Percentiles rank a stretch among this genome's conserved stretches.
phyloP scores from a whole-genome alignment of 2,113 vertebrate species.

The Falcunculus frontatus region DNA sequence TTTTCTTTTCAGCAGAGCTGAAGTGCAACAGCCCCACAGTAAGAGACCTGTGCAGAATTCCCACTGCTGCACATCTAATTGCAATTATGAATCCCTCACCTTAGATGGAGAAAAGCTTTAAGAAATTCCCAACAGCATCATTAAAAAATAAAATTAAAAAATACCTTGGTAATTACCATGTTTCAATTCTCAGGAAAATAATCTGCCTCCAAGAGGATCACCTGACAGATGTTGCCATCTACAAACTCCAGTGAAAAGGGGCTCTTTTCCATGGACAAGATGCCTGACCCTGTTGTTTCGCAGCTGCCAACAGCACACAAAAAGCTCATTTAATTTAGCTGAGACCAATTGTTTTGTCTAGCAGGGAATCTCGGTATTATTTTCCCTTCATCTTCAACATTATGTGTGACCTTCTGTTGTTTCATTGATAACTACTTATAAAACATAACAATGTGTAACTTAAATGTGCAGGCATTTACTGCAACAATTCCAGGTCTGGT shows the following conservation, averaged over 20 bases:
- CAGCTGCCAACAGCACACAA: conserved; percentile 24
- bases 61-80: neutral
- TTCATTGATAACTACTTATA: conserved; percentile 55
- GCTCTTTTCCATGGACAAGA: conserved; percentile 10
- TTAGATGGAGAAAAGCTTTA: neutral
- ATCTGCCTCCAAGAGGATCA: neutral
- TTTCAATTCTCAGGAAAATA: neutral
- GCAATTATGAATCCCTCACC: neutral
- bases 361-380: conserved; percentile 10
- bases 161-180: neutral
- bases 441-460: neutral
- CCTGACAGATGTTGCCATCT: neutral
- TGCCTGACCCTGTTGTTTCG: neutral
- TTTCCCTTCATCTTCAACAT: conserved; percentile 6
- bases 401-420: conserved; percentile 30
- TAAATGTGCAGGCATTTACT: conserved; percentile 58
- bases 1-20: neutral
- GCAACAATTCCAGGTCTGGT: conserved; percentile 43
- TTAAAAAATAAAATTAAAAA: neutral
- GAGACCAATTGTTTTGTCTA: conserved; percentile 23
- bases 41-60: neutral
- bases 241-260: neutral
- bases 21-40: neutral
- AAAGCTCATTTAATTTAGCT: conserved; percentile 7
- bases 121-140: neutral